These are phyloP conservation scores for Laothoe populi DNA, from an alignment of 2,888 invertebrate genomes.

Conservation along the genomic window DNA sequence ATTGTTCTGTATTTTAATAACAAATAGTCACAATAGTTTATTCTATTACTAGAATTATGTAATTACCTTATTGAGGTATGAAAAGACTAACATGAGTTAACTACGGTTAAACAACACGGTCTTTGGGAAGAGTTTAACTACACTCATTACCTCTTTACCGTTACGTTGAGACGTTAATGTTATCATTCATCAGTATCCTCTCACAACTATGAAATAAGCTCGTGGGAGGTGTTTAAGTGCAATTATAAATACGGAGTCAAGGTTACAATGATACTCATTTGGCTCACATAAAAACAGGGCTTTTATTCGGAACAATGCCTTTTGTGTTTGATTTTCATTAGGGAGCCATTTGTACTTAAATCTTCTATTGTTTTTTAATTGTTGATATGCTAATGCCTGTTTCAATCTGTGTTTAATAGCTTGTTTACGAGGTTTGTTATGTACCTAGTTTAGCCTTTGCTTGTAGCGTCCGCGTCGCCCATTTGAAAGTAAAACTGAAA, in stretches of 20 bases:
- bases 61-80: no score
- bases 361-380: conserved; percentile 21
- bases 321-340: conserved; percentile 38
- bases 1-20: no score
- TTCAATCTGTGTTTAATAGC: not conserved
- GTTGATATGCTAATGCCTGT: conserved; percentile 21
- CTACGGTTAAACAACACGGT: no score
- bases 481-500: no score
- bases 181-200: conserved; percentile 48
- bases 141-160: conserved; percentile 21
- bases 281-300: conserved; percentile 36
- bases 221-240: conserved; percentile 61
- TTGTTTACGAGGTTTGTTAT: no score
- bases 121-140: conserved; percentile 13
- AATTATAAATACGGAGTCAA: conserved; percentile 64
- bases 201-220: conserved; percentile 48
- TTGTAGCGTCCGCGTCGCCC: no score
- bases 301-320: conserved; percentile 37
- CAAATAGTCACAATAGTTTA: no score
- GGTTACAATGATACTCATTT: conserved; percentile 48
- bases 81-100: no score
- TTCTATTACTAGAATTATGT: no score
- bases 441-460: no score
- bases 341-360: conserved; percentile 22
- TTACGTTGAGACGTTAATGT: conserved; percentile 28